Percentiles rank a stretch among this genome's conserved stretches.
Conservation (phyloP, 2,113 vertebrate species). For the Pollachius pollachius region DNA sequence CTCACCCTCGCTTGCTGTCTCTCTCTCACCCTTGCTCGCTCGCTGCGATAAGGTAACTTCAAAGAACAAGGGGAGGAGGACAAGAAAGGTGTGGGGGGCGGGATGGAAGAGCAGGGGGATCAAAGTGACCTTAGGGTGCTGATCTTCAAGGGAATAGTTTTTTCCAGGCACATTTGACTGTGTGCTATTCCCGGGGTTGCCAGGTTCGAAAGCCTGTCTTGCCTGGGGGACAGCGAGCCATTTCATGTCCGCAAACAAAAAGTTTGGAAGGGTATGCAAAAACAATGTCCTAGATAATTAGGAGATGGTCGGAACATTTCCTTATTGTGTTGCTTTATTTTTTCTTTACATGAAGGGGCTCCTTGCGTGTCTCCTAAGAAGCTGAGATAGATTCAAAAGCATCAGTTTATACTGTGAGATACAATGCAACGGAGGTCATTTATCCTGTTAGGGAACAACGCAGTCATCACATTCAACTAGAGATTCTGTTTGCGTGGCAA, state of each 20-base stretch:
- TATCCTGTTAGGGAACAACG: too few species aligned
- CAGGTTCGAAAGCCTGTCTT: conserved; percentile 25
- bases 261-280: conserved; percentile 33
- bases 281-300: conserved; percentile 2
- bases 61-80: conserved; percentile 20
- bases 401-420: too few species aligned
- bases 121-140: conserved; percentile 43
- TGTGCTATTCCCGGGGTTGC: conserved; percentile 22
- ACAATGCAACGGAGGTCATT: too few species aligned
- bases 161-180: conserved; percentile 37
- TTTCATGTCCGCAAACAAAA: conserved; percentile 49
- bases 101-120: conserved; percentile 41
- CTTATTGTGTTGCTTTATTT: conserved; percentile 10
- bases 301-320: conserved; percentile 7
- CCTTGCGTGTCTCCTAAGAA: too few species aligned
- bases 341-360: neutral
- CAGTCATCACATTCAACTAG: too few species aligned
- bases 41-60: conserved; percentile 38
- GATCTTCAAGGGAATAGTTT: conserved; percentile 23
- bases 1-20: neutral
- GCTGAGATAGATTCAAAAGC: too few species aligned
- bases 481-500: too few species aligned
- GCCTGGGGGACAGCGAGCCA: conserved; percentile 25
- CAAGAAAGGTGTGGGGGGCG: too few species aligned
- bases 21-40: neutral